Percentiles rank a stretch among this genome's conserved stretches.
Evolutionary conservation across 2,113 vertebrate genomes (phyloP).

Genomic region (Artemisiospiza belli): DNA sequence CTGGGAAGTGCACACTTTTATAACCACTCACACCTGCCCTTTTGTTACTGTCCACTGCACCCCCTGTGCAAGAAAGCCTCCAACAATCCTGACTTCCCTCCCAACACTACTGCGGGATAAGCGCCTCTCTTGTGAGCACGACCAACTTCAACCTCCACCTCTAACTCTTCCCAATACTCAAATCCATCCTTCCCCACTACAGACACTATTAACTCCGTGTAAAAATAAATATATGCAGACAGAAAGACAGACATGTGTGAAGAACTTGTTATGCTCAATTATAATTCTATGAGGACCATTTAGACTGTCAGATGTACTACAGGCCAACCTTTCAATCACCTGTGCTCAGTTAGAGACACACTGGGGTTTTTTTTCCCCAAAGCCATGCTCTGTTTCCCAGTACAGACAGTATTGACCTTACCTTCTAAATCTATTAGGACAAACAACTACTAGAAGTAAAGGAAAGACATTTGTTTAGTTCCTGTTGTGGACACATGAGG

Average conservation of each 20-base stretch:
- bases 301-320: not conserved
- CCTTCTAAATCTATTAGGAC: conserved; percentile 4
- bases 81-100: not conserved
- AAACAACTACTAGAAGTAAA: not conserved
- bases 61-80: not conserved
- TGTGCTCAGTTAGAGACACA: not conserved
- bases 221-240: not conserved
- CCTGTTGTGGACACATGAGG: not conserved
- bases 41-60: not conserved
- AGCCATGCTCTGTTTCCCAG: not conserved
- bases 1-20: not conserved
- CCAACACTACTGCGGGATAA: not conserved
- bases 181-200: not conserved
- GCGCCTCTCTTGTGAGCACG: not conserved
- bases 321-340: not conserved
- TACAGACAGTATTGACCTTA: not conserved
- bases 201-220: not conserved
- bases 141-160: not conserved
- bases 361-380: not conserved
- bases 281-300: not conserved
- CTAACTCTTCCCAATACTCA: not conserved
- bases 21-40: not conserved
- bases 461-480: not conserved
- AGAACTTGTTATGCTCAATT: not conserved
- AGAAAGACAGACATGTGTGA: not conserved